Base-by-base conservation (phyloP, 2,113 vertebrate genomes). In the Leucoraja erinaceus region DNA sequence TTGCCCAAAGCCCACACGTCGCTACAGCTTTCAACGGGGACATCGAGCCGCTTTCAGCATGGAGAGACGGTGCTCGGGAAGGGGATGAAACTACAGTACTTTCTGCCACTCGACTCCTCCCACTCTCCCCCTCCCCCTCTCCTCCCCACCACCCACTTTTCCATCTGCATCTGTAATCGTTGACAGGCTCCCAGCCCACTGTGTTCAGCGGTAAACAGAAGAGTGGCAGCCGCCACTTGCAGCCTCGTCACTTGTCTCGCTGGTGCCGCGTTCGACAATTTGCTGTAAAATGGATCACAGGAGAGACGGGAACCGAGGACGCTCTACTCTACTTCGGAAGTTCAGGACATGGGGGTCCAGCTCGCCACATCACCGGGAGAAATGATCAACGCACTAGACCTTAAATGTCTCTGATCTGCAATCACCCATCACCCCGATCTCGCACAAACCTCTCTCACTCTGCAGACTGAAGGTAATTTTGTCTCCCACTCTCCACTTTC, bases 111-210 rank as follows among this genome's bases (percentile, higher is more conserved):
- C 77, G 83, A 54, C 78, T 72, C 70, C 70, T 54, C 33, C 70
- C 66, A 47, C 38, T 47, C 38, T 47, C 38, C 38, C 38, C 38
- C 38, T 47, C 38, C 38, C 38, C 38, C 38, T n/a, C n/a, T n/a
- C n/a, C 38, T 68, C 84, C 84, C 8, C 59, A 56, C 84, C 59
- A 11, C 59, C 6, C 56, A 47, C 10, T 12, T 47, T 20, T 90
- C 88, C 22, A 66, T 70, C 88, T 22, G 66, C 90, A 72, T 91
- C 90, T 91, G 20, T 91, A 72, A 72, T 91, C 90, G 70, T 72
- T 91, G 66, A 91, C 90, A 54, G 90, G 90, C 20, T 91, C 66
- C 90, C 90, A 72, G 66, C 90, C 88, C 70, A 63, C 20, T 18
- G 86, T 68, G 63, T 68, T 47, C 66, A 91, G 66, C 88, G 0